These are phyloP conservation scores for Agrilus cyanescens DNA, from an alignment of 2,888 invertebrate genomes.

Conservation along the genomic window DNA sequence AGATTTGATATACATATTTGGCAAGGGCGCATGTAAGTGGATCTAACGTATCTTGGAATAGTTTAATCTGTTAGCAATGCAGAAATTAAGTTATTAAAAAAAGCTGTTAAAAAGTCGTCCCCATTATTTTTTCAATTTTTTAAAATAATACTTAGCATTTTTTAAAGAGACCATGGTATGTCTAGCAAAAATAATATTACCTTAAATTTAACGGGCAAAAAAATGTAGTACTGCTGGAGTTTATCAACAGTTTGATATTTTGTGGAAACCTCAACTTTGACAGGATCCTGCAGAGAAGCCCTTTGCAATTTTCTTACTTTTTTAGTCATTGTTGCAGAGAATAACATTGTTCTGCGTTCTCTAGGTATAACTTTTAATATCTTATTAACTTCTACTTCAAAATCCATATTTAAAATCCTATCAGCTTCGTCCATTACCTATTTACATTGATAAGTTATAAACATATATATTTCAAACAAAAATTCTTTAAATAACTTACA, in stretches of 20 bases:
- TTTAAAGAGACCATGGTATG: too few species aligned
- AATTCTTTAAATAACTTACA: slow-evolving; percentile 47
- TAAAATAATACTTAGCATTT: too few species aligned
- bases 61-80: too few species aligned
- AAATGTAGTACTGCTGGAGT: slow-evolving; percentile 86
- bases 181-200: too few species aligned
- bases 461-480: slow-evolving; percentile 1
- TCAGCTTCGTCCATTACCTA: slow-evolving; percentile 98
- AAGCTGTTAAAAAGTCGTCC: too few species aligned
- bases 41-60: too few species aligned
- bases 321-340: slow-evolving; percentile 99
- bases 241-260: slow-evolving; percentile 98
- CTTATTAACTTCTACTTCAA: slow-evolving; percentile 95
- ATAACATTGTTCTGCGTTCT: slow-evolving; percentile 84
- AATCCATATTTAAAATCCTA: slow-evolving; percentile 97
- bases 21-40: too few species aligned
- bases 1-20: too few species aligned
- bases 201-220: slow-evolving; percentile 93
- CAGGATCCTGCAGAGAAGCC: slow-evolving; percentile 87
- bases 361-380: slow-evolving; percentile 85
- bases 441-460: slow-evolving; percentile 1
- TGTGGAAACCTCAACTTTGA: slow-evolving; percentile 89
- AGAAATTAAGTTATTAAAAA: too few species aligned
- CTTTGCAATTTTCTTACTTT: slow-evolving; percentile 92
- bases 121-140: too few species aligned